phyloP scores from a whole-genome alignment of 2,113 vertebrate species.

The Ophiodon elongatus region DNA sequence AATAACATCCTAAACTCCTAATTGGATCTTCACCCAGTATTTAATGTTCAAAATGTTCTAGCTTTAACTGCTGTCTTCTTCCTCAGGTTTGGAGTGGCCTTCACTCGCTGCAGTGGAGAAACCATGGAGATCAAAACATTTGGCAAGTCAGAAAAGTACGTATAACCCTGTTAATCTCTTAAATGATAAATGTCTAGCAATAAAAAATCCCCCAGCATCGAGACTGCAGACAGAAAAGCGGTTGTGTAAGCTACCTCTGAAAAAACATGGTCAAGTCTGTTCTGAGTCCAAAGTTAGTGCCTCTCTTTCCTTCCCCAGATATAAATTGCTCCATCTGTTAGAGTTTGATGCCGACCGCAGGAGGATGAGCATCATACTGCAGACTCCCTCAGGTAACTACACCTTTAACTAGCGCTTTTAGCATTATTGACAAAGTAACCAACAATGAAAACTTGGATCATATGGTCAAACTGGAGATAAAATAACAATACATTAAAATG shows the following conservation, averaged over 20 bases:
- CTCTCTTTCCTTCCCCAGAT: conserved; percentile 80
- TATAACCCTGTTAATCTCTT: neutral
- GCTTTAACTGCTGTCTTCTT: neutral
- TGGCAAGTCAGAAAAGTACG: conserved; percentile 92
- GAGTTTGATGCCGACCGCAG: conserved; percentile 96
- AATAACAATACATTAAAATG: neutral
- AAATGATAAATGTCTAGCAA: neutral
- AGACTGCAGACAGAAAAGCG: neutral
- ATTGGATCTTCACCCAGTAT: neutral
- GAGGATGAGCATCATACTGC: conserved; percentile 96
- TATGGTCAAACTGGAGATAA: neutral
- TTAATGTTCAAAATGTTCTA: neutral
- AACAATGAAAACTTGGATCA: neutral
- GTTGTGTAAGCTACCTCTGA: neutral
- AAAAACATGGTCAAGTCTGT: neutral
- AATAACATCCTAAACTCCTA: neutral
- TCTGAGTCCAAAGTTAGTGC: neutral
- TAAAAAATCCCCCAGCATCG: neutral
- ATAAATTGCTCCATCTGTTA: conserved; percentile 93
- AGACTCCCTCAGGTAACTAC: conserved; percentile 89
- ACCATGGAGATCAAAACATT: conserved; percentile 93
- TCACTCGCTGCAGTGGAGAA: conserved; percentile 88
- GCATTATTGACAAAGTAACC: neutral
- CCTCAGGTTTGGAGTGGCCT: conserved; percentile 91
- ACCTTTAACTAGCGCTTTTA: neutral